Base-by-base conservation (phyloP, 64 coral and sea anemone genomes). In the Stylophora pistillata region DNA sequence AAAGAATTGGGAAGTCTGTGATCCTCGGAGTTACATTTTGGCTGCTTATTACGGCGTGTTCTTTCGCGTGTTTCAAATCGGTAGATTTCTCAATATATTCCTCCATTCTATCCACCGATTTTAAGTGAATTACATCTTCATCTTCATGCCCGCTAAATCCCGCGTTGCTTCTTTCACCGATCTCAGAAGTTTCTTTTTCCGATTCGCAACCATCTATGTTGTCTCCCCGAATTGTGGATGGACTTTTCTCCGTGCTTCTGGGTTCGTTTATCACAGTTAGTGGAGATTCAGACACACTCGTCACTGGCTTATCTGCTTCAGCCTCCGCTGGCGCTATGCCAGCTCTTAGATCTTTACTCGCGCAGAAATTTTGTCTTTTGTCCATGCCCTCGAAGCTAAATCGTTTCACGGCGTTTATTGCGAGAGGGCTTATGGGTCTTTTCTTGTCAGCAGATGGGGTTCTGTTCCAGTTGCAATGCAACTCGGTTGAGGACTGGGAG, bases 401-500 rank as follows among this genome's bases (percentile, higher is more conserved):
- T 10, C 55, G 53, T 30, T 55, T 70, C 5, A 18, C 30, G 29
- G 78, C 59, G 13, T 79, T 18, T 53, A 54, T 80, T 55, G 76
- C 88, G 3, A 84, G 61, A 26, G 80, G 80, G n/a, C n/a, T 89
- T 1, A 76, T 89, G 25, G 18, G 17, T 33, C 21, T 41, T 90
- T n/a, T 90, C 70, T 74, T 81, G 13, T 83, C 71, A 15, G 17
- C 33, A 18, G 64, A 58, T 30, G 58, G 56, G 69, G 14, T 53
- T 25, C 29, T 62, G 17, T 68, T 87, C 61, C 47, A 72, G 53
- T 61, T 20, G 15, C 6, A 74, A 58, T 17, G 82, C 16, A 82
- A 77, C 15, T 95, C 80, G 23, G 34, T 56, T 17, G 93, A 86
- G 41, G 93, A 95, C 34, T 95, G 93, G 25, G 93, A 95, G 17